Conservation (phyloP, 1,140 invertebrate genomes). For the Drepana arcuata region DNA sequence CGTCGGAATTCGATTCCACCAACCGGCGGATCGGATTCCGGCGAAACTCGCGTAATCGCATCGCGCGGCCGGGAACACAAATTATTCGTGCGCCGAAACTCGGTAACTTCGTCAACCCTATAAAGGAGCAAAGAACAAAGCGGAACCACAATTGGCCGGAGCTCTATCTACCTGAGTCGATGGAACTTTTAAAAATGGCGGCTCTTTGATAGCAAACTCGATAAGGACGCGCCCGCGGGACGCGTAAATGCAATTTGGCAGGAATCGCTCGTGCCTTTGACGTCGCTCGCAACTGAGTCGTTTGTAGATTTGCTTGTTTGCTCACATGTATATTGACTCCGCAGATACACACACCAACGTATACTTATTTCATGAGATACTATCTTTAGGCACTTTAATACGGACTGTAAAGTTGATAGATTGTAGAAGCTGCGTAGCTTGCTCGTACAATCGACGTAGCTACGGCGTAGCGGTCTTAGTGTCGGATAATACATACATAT, state of each 20-base stretch:
- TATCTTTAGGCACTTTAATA: no score
- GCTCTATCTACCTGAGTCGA: conserved; percentile 52
- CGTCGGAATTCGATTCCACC: conserved; percentile 41
- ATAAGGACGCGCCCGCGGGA: conserved; percentile 60
- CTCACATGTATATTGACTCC: no score
- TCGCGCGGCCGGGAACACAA: conserved; percentile 60
- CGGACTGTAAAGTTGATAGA: no score
- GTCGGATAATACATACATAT: no score
- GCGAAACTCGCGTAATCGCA: conserved; percentile 55
- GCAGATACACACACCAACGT: no score
- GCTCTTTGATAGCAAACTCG: conserved; percentile 65
- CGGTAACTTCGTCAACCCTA: conserved; percentile 65
- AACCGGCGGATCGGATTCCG: conserved; percentile 51
- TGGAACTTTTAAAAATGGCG: conserved; percentile 69
- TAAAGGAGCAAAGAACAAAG: conserved; percentile 63
- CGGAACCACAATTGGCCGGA: conserved; percentile 60
- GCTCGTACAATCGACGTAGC: no score
- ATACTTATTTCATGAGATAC: no score
- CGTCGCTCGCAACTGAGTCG: conserved; percentile 32
- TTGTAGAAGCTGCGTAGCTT: no score
- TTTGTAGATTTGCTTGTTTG: conserved; percentile 54
- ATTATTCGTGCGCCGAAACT: conserved; percentile 65
- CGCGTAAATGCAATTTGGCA: conserved; percentile 65
- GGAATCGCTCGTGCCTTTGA: conserved; percentile 63
- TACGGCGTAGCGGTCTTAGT: no score